Evolutionary conservation across 2,113 vertebrate species (phyloP).

Genomic region (Cacatua alba): DNA sequence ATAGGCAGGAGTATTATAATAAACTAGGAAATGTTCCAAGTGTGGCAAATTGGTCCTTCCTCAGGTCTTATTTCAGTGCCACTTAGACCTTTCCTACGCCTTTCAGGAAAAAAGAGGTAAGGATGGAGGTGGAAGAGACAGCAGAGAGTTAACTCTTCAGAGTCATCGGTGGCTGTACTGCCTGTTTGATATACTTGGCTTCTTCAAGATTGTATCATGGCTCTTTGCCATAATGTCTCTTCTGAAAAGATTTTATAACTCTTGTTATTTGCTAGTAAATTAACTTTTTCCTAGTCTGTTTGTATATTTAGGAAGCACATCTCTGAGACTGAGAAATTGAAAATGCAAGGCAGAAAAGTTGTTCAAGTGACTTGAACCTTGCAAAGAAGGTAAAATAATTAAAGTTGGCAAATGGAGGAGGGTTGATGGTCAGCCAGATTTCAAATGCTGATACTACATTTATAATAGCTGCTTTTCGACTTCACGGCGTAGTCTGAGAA

Average conservation of each 20-base stretch:
- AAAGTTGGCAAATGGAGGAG: neutral
- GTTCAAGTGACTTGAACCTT: neutral
- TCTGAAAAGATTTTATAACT: neutral
- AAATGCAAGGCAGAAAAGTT: neutral
- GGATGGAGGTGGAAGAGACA: neutral
- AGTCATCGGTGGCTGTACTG: neutral
- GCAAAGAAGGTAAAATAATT: neutral
- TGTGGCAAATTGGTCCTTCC: neutral
- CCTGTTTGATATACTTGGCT: neutral
- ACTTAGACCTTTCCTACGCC: neutral
- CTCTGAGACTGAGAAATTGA: neutral
- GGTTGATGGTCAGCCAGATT: neutral
- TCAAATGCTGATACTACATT: neutral
- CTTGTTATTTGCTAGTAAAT: neutral
- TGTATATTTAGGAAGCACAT: neutral
- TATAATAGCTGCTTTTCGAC: neutral
- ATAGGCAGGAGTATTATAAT: neutral
- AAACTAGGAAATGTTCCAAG: neutral
- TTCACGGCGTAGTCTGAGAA: neutral
- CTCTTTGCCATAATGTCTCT: neutral
- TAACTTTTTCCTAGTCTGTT: neutral
- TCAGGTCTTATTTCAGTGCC: neutral
- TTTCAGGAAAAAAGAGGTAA: neutral
- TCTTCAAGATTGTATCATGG: neutral
- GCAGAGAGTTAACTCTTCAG: neutral